phyloP scores from a whole-genome alignment of 2,113 vertebrate species.

The Furnarius figulus region DNA sequence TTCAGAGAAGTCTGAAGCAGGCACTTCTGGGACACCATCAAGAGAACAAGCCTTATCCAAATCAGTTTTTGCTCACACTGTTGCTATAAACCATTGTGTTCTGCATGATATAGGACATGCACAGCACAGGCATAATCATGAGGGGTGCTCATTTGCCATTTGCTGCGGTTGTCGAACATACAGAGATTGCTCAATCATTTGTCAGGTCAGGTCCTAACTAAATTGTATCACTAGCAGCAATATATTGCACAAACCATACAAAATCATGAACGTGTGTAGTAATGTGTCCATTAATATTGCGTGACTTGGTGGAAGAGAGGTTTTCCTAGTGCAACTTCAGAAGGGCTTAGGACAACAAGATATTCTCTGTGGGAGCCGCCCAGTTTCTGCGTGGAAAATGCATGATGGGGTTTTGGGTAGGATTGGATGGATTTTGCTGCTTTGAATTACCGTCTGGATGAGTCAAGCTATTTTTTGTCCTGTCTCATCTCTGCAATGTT shows the following conservation, averaged over 20 bases:
- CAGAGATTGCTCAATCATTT: background rate
- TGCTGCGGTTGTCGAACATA: background rate
- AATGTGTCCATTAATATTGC: background rate
- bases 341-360: constrained; percentile 36
- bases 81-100: background rate
- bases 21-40: background rate
- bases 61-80: background rate
- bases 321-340: constrained; percentile 24
- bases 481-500: background rate
- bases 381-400: constrained; percentile 51
- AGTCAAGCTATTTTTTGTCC: constrained; percentile 51
- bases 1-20: background rate
- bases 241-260: background rate
- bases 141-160: background rate
- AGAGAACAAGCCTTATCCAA: background rate
- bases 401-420: constrained; percentile 35
- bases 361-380: constrained; percentile 22
- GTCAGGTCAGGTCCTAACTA: background rate
- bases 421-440: constrained; percentile 40
- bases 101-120: background rate
- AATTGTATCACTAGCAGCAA: background rate
- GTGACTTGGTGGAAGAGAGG: background rate
- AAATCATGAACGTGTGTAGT: background rate
- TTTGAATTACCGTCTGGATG: constrained; percentile 61
- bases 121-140: background rate